Evolutionary conservation across 2,888 invertebrate species (phyloP).

Genomic region (Hartigia nigra): DNA sequence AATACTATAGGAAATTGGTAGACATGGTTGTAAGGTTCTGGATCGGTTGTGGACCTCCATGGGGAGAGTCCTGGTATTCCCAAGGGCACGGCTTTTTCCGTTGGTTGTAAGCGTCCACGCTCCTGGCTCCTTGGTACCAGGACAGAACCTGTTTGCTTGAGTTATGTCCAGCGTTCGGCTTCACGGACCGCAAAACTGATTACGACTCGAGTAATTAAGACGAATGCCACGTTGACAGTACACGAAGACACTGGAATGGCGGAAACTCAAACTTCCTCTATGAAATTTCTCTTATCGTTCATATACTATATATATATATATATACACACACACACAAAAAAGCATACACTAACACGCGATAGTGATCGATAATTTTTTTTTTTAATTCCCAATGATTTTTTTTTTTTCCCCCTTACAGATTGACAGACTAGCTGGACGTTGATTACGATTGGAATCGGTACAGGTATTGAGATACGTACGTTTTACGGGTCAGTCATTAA

Average conservation of each 20-base stretch:
- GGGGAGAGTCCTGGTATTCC: constrained; percentile 1
- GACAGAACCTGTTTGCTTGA: constrained; percentile 13
- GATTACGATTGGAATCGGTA: not conserved
- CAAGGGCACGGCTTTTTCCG: constrained; percentile 9
- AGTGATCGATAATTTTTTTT: no score
- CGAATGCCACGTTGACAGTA: not conserved
- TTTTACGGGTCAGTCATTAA: not conserved
- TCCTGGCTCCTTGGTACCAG: constrained; percentile 2
- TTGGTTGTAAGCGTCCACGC: not conserved
- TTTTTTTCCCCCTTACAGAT: not conserved
- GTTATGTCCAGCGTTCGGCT: constrained; percentile 10
- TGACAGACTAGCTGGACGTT: not conserved
- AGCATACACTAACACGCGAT: no score
- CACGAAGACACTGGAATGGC: not conserved
- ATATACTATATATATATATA: no score
- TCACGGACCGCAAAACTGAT: constrained; percentile 13
- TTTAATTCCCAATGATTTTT: no score
- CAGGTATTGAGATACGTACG: not conserved
- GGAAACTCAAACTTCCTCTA: not conserved
- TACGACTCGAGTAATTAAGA: constrained; percentile 13
- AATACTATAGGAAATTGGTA: not conserved
- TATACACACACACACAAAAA: no score
- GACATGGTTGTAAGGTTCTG: not conserved
- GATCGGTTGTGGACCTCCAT: constrained; percentile 1
- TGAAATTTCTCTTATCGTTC: not conserved